Conservation (phyloP, 2,888 invertebrate genomes). For the Macropis europaea region DNA sequence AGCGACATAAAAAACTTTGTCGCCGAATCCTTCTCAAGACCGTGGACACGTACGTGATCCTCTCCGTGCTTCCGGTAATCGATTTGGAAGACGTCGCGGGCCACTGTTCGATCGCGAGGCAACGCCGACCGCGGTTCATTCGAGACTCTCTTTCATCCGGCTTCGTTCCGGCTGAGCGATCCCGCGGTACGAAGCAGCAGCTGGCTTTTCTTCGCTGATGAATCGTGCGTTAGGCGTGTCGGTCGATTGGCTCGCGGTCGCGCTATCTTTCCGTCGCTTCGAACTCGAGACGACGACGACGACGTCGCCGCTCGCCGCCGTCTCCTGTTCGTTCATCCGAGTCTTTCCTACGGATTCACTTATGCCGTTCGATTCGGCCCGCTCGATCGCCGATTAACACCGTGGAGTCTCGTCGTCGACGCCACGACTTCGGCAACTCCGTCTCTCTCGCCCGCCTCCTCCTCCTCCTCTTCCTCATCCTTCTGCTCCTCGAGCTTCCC, state of each 20-base stretch:
- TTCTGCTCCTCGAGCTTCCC: conserved; percentile 50
- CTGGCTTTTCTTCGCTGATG: background rate
- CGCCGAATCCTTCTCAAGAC: too few relatives aligned
- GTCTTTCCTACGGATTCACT: conserved; percentile 23
- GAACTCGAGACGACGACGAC: background rate
- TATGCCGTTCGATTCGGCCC: conserved; percentile 6
- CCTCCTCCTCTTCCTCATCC: background rate
- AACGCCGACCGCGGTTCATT: too few relatives aligned
- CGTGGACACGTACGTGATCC: too few relatives aligned
- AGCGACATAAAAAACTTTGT: too few relatives aligned
- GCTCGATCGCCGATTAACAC: conserved; percentile 40
- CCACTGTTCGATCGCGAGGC: too few relatives aligned
- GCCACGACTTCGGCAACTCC: conserved; percentile 35
- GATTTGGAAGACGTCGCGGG: too few relatives aligned
- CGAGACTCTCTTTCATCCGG: too few relatives aligned
- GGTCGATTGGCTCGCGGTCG: background rate
- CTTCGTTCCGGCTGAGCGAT: too few relatives aligned
- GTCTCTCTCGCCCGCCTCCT: too few relatives aligned
- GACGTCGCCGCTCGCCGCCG: background rate
- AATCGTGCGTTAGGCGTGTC: background rate
- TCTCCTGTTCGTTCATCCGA: conserved; percentile 25
- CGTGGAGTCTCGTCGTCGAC: conserved; percentile 19
- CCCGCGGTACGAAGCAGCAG: too few relatives aligned
- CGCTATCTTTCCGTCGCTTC: conserved; percentile 3
- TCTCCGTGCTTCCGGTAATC: too few relatives aligned